A percentile compares a stretch with the other conserved stretches of the same genome.
Evolutionary conservation across 2,113 vertebrate species (phyloP).

Genomic region (Pseudolaguvia tuberculata): DNA sequence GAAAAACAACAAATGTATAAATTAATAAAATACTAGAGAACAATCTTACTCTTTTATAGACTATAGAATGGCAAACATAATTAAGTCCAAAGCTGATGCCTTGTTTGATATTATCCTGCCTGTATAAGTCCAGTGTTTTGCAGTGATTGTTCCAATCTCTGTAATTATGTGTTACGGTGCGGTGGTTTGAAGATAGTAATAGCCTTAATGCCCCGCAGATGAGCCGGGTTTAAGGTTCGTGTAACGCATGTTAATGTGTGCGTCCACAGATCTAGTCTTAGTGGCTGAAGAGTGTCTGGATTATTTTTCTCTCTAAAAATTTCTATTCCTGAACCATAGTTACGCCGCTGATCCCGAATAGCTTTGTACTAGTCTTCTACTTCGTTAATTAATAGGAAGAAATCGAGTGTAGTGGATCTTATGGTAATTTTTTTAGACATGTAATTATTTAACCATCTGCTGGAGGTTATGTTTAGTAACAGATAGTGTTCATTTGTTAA

Average conservation of each 20-base stretch:
- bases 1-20: background rate
- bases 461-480: conserved; percentile 82
- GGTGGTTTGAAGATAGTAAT: conserved; percentile 47
- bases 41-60: background rate
- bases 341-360: conserved; percentile 82
- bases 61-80: background rate
- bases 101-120: background rate
- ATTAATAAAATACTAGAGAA: background rate
- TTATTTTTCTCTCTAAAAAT: conserved; percentile 71
- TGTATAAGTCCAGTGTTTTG: background rate
- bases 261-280: conserved; percentile 54
- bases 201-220: conserved; percentile 40
- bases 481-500: conserved; percentile 77
- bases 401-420: conserved; percentile 77
- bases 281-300: conserved; percentile 58
- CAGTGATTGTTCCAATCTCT: background rate
- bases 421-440: conserved; percentile 70
- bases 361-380: conserved; percentile 80
- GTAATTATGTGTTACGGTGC: conserved; percentile 11
- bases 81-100: background rate
- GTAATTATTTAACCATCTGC: conserved; percentile 95
- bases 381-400: conserved; percentile 85
- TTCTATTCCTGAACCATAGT: conserved; percentile 75
- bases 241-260: conserved; percentile 72
- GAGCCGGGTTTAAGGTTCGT: conserved; percentile 61